Base-by-base conservation (phyloP, 35 echinoderm and acorn worm genomes). In the Apostichopus californicus region DNA sequence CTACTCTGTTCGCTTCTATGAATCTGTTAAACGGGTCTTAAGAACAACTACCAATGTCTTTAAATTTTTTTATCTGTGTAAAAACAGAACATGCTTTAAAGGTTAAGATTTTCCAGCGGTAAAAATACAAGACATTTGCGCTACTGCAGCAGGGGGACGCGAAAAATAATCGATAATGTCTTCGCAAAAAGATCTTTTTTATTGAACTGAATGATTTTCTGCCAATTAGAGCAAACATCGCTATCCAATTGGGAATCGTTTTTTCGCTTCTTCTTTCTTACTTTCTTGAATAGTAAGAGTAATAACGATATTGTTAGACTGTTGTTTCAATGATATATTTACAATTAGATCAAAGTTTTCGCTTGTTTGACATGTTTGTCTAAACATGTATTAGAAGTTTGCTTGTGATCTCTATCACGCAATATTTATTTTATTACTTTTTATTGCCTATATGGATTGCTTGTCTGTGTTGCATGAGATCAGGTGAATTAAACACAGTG, bases 141-240 rank as follows among this genome's bases (percentile, higher is more conserved):
- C 34, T 46, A 46, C 17, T 83, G 80, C 10, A 56, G 52, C 12
- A 11, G n/a, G 80, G 52, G 46, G 55, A 83, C 9, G 11, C 34
- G 13, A 83, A 53, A 12, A 56, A 46, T 46, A 83, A 83, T 83
- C 80, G 80, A 83, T 83, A 56, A 83, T 46, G 80, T 55, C 46
- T 83, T 83, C 46, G 80, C 80, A 46, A 46, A 46, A 83, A 83
- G 80, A 55, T 83, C 80, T 55, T 56, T 46, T 83, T 83, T 83
- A 83, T 83, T 53, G 80, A 83, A 83, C 80, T 6, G 55, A 83
- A 83, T 83, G 80, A 83, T 83, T 83, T 83, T 83, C 80, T 83
- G 80, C 80, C 80, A 83, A 55, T 83, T 83, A 83, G 9, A 83
- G 55, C 6, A 83, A 83, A 83, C 18, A 56, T 83, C 64, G 64